phyloP scores from a whole-genome alignment of 2,113 vertebrate genomes.

The Sprattus sprattus region DNA sequence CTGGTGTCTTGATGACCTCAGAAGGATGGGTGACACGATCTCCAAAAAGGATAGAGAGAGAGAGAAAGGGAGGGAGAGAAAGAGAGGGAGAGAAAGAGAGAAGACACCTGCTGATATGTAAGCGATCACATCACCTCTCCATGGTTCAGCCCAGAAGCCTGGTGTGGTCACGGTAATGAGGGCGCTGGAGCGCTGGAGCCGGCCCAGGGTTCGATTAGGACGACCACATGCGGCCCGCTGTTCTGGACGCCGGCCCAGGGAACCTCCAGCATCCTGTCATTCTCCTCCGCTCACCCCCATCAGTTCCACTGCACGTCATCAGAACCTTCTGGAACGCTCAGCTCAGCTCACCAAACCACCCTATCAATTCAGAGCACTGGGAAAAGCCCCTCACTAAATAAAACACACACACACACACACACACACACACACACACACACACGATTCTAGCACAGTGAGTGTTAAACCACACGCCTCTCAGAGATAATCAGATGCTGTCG shows the following conservation, averaged over 20 bases:
- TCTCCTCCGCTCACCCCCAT: conserved; percentile 47
- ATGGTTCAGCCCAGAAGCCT: not conserved
- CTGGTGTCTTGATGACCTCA: conserved; percentile 64
- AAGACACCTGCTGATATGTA: not conserved
- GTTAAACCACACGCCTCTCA: not conserved
- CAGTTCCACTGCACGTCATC: conserved; percentile 48
- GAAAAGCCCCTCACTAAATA: not conserved
- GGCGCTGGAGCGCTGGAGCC: conserved; percentile 65
- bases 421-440: not conserved
- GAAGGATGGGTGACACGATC: conserved; percentile 46
- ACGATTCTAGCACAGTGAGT: not conserved
- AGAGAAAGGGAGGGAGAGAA: not conserved
- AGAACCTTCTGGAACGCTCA: not conserved
- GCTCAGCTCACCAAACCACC: not conserved
- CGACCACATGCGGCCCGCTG: conserved; percentile 42
- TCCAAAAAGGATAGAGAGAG: not conserved
- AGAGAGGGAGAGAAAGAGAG: not conserved
- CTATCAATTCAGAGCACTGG: not conserved
- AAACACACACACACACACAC: conserved; percentile 4
- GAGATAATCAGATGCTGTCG: not conserved
- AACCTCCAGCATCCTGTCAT: conserved; percentile 39
- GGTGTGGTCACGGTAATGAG: conserved; percentile 43
- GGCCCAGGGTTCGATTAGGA: conserved; percentile 66
- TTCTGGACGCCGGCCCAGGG: conserved; percentile 57
- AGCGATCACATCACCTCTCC: not conserved